Evolutionary conservation across 2,888 invertebrate species (phyloP).

Genomic region (Blera fallax): DNA sequence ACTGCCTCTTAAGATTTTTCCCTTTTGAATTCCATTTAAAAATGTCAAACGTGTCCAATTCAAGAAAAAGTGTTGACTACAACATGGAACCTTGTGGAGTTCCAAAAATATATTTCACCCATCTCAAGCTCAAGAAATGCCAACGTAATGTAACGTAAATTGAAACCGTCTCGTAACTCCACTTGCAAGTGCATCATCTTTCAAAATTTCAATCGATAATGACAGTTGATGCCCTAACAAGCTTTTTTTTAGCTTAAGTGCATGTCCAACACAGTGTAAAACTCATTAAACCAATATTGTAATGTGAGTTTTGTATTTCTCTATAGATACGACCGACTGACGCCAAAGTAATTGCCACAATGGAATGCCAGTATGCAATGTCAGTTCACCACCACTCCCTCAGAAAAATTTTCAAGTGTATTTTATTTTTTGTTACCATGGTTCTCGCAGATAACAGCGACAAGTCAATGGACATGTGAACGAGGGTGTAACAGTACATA

Average conservation of each 20-base stretch:
- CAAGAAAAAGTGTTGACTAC: neutral
- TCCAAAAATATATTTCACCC: neutral
- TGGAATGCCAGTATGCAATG: conserved; percentile 51
- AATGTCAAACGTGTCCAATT: neutral
- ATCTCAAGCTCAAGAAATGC: too few relatives aligned
- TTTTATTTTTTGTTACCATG: conserved; percentile 26
- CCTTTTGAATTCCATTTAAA: too few relatives aligned
- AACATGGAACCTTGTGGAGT: neutral
- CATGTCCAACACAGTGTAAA: conserved; percentile 2
- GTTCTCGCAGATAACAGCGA: conserved; percentile 20
- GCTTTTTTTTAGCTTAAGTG: conserved; percentile 40
- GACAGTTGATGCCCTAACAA: conserved; percentile 16
- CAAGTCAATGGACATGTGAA: conserved; percentile 23
- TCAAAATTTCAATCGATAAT: conserved; percentile 31
- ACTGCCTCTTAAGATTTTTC: too few relatives aligned
- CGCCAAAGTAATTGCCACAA: conserved; percentile 42
- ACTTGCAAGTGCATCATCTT: neutral
- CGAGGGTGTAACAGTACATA: conserved; percentile 39
- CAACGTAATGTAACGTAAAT: neutral
- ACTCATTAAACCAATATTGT: neutral
- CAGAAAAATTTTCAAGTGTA: conserved; percentile 10
- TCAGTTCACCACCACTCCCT: conserved; percentile 48
- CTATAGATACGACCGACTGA: neutral
- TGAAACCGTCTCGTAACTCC: neutral
- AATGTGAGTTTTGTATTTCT: conserved; percentile 10